These are phyloP conservation scores for Phrynosoma platyrhinos DNA, from an alignment of 2,113 vertebrate species.

Conservation along the genomic window DNA sequence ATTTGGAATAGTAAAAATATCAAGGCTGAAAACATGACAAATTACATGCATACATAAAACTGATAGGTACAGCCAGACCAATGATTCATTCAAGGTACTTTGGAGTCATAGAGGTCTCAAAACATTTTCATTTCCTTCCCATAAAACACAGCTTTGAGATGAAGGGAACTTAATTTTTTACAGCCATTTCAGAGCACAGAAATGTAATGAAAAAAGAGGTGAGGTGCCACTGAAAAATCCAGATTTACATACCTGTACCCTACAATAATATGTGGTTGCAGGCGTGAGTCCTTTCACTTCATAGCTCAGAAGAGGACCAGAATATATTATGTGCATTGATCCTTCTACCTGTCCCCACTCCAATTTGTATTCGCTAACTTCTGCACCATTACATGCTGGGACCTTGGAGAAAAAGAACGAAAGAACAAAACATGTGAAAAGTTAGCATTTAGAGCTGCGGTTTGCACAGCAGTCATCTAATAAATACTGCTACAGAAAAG, in stretches of 20 bases:
- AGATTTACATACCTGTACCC: slow-evolving; percentile 79
- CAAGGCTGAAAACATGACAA: too few species aligned
- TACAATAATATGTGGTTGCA: slow-evolving; percentile 82
- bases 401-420: slow-evolving; percentile 57
- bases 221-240: background rate
- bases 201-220: background rate
- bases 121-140: background rate
- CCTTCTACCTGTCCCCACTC: slow-evolving; percentile 81
- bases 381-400: slow-evolving; percentile 77
- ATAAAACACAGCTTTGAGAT: background rate
- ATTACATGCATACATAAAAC: too few species aligned
- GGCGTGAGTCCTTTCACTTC: slow-evolving; percentile 81
- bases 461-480: too few species aligned
- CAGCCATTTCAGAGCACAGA: background rate
- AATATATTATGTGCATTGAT: slow-evolving; percentile 76
- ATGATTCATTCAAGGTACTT: background rate
- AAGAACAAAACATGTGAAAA: background rate
- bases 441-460: background rate
- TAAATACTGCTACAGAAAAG: background rate
- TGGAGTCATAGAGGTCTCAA: background rate
- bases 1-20: too few species aligned
- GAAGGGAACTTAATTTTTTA: background rate
- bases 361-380: slow-evolving; percentile 78
- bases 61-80: background rate
- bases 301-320: slow-evolving; percentile 75